Percentiles rank a stretch among this genome's conserved stretches.
phyloP scores from a whole-genome alignment of 2,888 invertebrate genomes.

The Ctena decussata region DNA sequence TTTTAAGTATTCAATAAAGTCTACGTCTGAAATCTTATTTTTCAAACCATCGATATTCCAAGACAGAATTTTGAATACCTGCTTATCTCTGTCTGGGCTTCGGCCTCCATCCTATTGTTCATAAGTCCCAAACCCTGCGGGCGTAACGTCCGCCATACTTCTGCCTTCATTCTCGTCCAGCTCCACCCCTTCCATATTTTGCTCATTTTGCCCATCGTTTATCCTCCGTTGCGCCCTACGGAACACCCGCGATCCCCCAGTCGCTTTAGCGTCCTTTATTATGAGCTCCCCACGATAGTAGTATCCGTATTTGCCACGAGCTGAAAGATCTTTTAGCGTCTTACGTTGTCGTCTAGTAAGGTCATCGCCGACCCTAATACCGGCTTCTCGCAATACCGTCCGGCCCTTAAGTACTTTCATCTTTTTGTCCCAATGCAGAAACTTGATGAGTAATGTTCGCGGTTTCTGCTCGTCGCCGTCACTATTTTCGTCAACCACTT shows the following conservation, averaged over 20 bases:
- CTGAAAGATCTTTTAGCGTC: neutral
- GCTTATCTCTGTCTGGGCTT: no score
- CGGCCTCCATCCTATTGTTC: no score
- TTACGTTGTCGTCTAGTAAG: neutral
- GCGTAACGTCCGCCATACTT: no score
- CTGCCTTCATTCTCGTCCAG: neutral
- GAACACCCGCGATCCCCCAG: neutral
- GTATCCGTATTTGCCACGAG: neutral
- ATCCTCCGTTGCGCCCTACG: neutral
- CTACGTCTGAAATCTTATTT: no score
- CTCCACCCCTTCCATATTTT: neutral
- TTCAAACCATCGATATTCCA: no score
- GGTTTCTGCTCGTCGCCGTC: no score
- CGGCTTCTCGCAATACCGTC: neutral
- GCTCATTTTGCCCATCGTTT: neutral
- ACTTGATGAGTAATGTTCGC: no score
- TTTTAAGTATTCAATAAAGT: no score
- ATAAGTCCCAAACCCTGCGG: no score
- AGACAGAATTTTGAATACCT: no score
- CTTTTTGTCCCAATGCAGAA: no score
- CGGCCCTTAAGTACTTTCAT: neutral
- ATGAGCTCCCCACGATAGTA: neutral
- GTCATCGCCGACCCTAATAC: constrained; percentile 4
- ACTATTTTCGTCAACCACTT: no score
- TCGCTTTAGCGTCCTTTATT: neutral